Conservation (phyloP, 2,113 vertebrate species). For the Pholis gunnellus region DNA sequence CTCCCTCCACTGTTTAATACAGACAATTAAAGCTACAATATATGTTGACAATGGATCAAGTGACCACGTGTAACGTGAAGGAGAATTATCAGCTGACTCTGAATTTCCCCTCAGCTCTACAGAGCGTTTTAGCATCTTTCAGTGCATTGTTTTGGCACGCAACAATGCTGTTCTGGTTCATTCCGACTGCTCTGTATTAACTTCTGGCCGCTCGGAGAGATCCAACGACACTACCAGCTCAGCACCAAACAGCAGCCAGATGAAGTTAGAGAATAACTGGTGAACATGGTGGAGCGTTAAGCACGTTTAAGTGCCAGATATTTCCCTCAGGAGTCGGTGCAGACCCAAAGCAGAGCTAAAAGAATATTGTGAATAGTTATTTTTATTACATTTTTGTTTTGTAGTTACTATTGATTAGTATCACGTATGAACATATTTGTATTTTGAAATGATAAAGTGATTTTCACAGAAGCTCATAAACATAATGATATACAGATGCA, state of each 20-base stretch:
- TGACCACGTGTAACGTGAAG: background rate
- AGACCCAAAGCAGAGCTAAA: background rate
- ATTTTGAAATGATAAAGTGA: background rate
- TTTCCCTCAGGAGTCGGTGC: background rate
- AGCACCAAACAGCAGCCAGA: background rate
- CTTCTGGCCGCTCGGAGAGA: background rate
- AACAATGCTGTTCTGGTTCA: background rate
- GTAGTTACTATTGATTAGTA: background rate
- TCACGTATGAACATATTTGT: background rate
- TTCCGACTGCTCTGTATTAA: background rate
- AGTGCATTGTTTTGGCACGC: background rate
- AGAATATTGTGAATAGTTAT: background rate
- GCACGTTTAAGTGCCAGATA: background rate
- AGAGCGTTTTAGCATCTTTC: background rate
- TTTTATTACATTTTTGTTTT: background rate
- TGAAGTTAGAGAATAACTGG: background rate
- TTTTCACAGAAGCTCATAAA: background rate
- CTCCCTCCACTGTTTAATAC: background rate
- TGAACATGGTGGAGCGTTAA: background rate
- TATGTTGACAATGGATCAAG: background rate
- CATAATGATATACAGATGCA: constrained; percentile 13
- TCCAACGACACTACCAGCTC: too few relatives aligned
- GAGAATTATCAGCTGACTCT: background rate
- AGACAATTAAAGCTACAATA: background rate
- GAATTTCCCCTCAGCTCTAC: background rate